Conservation (phyloP, 1,140 invertebrate genomes). For the Lutraria rhynchaena region DNA sequence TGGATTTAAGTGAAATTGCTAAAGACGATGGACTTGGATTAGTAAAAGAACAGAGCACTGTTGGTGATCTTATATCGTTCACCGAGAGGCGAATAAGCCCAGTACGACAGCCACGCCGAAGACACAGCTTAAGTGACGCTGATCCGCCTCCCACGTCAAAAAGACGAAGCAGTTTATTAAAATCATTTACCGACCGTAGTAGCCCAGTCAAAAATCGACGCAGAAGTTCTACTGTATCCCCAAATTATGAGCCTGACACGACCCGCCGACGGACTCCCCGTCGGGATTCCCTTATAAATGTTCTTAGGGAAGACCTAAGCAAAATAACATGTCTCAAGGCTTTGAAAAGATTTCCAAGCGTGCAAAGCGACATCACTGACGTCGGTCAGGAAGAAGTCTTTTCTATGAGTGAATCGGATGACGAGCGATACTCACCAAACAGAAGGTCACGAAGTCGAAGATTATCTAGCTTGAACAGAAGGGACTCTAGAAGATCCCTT, state of each 20-base stretch:
- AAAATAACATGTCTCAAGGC: constrained; percentile 53
- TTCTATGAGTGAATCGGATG: constrained; percentile 20
- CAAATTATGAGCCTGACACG: background rate
- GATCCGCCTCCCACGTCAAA: background rate
- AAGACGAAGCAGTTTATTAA: background rate
- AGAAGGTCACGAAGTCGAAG: background rate
- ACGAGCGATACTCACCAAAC: constrained; percentile 1
- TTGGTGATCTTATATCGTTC: constrained; percentile 46
- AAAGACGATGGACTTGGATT: background rate
- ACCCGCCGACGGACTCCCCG: background rate
- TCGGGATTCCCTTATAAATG: constrained; percentile 57
- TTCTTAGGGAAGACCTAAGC: constrained; percentile 49
- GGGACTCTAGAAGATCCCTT: background rate
- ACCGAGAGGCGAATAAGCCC: constrained; percentile 27
- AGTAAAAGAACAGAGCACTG: constrained; percentile 29
- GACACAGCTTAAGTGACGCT: background rate
- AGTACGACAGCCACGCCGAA: background rate
- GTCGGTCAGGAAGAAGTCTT: background rate
- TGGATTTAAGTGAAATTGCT: background rate
- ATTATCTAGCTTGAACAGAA: constrained; percentile 11
- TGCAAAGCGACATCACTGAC: background rate
- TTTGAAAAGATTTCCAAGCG: constrained; percentile 5
- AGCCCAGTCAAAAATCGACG: background rate
- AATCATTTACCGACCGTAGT: constrained; percentile 14
- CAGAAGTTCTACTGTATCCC: background rate